Evolutionary conservation across 2,888 invertebrate genomes (phyloP), one percentile per base, ranked within the genome.

Genomic region (Scaeva pyrastri): DNA sequence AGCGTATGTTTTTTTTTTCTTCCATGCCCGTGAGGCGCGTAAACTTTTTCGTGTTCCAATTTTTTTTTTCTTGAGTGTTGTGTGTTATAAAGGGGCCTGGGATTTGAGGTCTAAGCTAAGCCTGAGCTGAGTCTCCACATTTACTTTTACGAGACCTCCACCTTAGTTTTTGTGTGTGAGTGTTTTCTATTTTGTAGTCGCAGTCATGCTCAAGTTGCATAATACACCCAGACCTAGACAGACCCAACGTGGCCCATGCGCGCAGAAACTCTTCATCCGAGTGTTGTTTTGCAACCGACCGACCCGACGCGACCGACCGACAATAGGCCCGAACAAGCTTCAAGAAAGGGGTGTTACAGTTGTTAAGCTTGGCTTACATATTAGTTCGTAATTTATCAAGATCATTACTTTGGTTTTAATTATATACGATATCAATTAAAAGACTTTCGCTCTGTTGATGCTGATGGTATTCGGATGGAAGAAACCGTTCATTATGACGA

Each of bases 71-170:
- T 12, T 60, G 31, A 11, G 14, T 71, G n/a, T n/a, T n/a, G n/a
- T n/a, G n/a, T 71, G 31, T 62, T 56, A 36, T 36, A 58, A 73
- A 16, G 76, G 76, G 48, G 50, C 21, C 26, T 14, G 23, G 23
- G 52, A n/a, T 52, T 52, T 26, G 52, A 26, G 52, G 52, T 52
- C 52, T 52, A 14, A 73, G 19, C 39, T 60, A 21, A 66, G 31
- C 48, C 48, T 48, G 31, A 26, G n/a, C n/a, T n/a, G 58, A 72
- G 50, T 55, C 50, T 56, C 50, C 50, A 48, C 31, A 45, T 26
- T 10, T 64, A 86, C 86, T 86, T 86, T 86, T 82, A 86, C 86
- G 86, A 82, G 82, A 82, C 82, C 86, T 82, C 86, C 82, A 86
- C 82, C 86, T 86, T 86, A 86, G 81, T 86, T 77, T n/a, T 77